Base-by-base conservation (phyloP, 2,113 vertebrate genomes). In the Cynopterus brachyotis region DNA sequence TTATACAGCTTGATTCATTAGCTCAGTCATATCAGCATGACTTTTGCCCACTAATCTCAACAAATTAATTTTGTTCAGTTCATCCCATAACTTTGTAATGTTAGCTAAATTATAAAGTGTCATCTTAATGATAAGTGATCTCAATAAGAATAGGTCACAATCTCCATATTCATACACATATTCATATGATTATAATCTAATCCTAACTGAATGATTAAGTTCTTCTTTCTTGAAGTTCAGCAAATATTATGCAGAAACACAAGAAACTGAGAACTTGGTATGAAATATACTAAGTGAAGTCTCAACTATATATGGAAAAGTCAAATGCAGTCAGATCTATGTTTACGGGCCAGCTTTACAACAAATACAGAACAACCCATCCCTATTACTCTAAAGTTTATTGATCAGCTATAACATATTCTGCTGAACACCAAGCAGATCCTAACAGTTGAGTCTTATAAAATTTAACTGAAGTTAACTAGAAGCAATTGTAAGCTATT, bases 61-160 rank as follows among this genome's bases (percentile, higher is more conserved):
- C 16, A 95, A 86, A 50, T 76, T 89, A 92, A 92, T 92, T 94
- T 89, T 88, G 30, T 69, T 42, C 59, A 79, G 16, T 70, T 92
- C n/a, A 80, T 28, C 50, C 1, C 17, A 3, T 67, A 96, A 84
- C 15, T 90, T 97, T 79, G 9, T 76, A 85, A 85, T 72, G 19
- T 24, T 81, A 88, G 32, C n/a, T 83, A 89, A 69, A 79, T 79
- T 82, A 70, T 62, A 42, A 95, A 95, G 79, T 70, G 24, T 73
- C 32, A 84, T 66, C 42, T 73, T 87, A 59, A 85, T 91, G 60
- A 30, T 47, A 90, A 80, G 53, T 82, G 26, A 50, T 66, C 19
- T n/a, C 59, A 87, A 50, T 70, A 55, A 84, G 7, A 84, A 6
- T 42, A 95, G n/a, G 15, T 67, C 50, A 95, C 1, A 92, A n/a